A percentile compares a stretch with the other conserved stretches of the same genome.
These are phyloP conservation scores for Chanos chanos DNA, from an alignment of 2,797 vertebrate species.

Conservation along the genomic window DNA sequence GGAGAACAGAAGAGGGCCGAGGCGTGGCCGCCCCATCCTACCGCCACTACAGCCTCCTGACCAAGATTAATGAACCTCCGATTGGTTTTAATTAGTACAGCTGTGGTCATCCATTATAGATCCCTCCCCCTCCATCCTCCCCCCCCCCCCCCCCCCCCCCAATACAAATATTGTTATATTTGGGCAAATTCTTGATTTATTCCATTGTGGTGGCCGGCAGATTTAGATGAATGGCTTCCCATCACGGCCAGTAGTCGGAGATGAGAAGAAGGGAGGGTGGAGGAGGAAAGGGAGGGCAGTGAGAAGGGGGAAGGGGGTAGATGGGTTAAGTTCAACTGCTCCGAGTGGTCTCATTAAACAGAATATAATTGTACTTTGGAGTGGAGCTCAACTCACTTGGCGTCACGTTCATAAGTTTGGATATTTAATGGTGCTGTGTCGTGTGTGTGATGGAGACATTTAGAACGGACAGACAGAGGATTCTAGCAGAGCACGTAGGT, in stretches of 20 bases:
- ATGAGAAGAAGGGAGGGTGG: conserved; percentile 58
- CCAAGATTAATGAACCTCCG: conserved; percentile 97
- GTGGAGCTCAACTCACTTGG: not conserved
- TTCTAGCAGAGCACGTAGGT: not conserved
- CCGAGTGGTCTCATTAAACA: conserved; percentile 22
- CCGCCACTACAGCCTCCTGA: conserved; percentile 62
- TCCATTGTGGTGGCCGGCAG: conserved; percentile 86
- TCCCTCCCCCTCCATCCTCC: conserved; percentile 56
- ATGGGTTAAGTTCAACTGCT: conserved; percentile 51
- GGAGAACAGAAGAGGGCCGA: conserved; percentile 46
- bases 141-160: conserved; percentile 60
- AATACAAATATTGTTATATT: conserved; percentile 99
- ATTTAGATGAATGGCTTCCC: conserved; percentile 98
- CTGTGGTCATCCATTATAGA: conserved; percentile 92
- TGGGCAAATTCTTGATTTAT: conserved; percentile 96
- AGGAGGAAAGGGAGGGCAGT: not conserved
- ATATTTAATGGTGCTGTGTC: not conserved
- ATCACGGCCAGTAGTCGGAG: conserved; percentile 83
- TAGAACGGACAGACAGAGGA: not conserved
- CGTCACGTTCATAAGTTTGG: not conserved
- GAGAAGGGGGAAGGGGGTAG: conserved; percentile 2
- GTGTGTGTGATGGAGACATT: not conserved
- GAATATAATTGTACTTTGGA: conserved; percentile 31
- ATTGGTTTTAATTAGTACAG: conserved; percentile 96
- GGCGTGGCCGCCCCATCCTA: conserved; percentile 53